Evolutionary conservation across 1,140 invertebrate species (phyloP).

Genomic region (Brachionus angularis): DNA sequence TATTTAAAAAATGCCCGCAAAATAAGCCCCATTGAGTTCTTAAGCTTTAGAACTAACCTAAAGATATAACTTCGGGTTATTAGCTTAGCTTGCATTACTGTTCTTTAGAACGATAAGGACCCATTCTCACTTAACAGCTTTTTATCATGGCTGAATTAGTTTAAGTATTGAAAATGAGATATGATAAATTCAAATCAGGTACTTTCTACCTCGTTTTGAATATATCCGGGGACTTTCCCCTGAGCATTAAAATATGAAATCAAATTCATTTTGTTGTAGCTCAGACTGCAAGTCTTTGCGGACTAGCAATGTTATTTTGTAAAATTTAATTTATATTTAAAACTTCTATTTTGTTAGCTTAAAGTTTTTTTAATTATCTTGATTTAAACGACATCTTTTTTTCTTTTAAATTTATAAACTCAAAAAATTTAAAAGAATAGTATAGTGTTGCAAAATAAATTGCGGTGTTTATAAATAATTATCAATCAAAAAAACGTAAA

Average conservation of each 20-base stretch:
- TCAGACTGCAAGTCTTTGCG: slow-evolving; percentile 42
- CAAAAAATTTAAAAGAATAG: too few species aligned
- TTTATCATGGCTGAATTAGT: slow-evolving; percentile 28
- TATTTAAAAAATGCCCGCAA: slow-evolving; percentile 44
- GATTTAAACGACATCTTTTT: too few species aligned
- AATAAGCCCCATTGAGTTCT: slow-evolving; percentile 36
- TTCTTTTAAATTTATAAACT: too few species aligned
- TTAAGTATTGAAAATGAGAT: slow-evolving; percentile 26
- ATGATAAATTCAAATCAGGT: slow-evolving; percentile 39
- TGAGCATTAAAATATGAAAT: slow-evolving; percentile 32
- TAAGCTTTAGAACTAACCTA: neutral
- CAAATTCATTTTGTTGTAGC: slow-evolving; percentile 34
- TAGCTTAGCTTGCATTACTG: slow-evolving; percentile 42
- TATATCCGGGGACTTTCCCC: slow-evolving; percentile 39
- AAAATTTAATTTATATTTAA: neutral
- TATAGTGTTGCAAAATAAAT: too few species aligned
- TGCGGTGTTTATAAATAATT: too few species aligned
- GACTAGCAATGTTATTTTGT: neutral
- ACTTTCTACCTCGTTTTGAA: slow-evolving; percentile 35
- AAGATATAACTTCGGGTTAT: neutral
- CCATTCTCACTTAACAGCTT: slow-evolving; percentile 39
- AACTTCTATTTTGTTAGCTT: neutral
- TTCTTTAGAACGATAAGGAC: slow-evolving; percentile 19
- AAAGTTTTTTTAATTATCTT: too few species aligned
- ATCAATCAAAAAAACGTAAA: too few species aligned